Base-by-base conservation (phyloP, 2,888 invertebrate species). In the Allygus modestus region DNA sequence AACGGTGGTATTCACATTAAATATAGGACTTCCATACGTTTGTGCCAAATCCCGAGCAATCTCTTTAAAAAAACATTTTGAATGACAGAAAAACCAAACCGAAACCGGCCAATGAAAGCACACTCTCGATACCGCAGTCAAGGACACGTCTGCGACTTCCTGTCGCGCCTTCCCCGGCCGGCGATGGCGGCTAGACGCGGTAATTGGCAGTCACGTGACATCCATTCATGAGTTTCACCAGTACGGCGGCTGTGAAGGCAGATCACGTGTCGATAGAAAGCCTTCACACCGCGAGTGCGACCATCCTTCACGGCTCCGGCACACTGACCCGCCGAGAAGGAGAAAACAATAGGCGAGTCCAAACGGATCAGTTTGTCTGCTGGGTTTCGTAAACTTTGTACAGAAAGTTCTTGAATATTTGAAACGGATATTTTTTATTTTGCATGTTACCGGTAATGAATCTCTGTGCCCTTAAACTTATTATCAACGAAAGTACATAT, bases 231-330 rank as follows among this genome's bases (percentile, higher is more conserved):
- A 58, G 58, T 58, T 58, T 58, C 58, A 23, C 58, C 58, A 23
- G 5, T 9, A 17, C 51, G 54, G 15, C 31, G 65, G 20, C 28
- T 28, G 31, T 15, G 65, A 65, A 65, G 65, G 65, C 65, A 65
- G 31, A 28, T 65, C 65, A 65, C 65, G 65, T 65, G 20, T 58
- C 1, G 54, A 17, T 65, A 65, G 65, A 65, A 65, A 65, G 65
- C 65, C 65, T 28, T 65, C 65, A 65, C 65, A 54, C 54, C 51
- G 15, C 12, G 12, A 11, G 15, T 17, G n/a, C n/a, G 51, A 51
- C n/a, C 51, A 51, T 51, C 51, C 51, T 51, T 58, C 20, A 26
- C 58, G 26, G 58, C 58, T 7, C 5, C 58, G 58, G 58, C 65
- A 65, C 65, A 65, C 28, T 65, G 65, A 65, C 65, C 65, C 65